Conservation (phyloP, 2,797 vertebrate genomes). For the Coranthus polyacanthus region DNA sequence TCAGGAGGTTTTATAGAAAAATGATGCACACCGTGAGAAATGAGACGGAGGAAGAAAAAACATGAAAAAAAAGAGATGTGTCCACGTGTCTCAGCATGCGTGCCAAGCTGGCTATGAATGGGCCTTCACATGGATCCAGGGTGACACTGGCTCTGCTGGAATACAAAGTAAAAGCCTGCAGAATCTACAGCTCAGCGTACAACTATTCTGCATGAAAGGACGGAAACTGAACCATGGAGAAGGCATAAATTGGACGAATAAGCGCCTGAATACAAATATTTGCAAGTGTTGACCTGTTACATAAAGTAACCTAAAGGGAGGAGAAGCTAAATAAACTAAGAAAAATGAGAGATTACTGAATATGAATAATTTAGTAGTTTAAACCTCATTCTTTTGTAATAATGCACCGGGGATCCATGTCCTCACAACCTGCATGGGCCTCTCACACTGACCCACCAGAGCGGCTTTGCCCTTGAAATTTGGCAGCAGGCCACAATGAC, state of each 20-base stretch:
- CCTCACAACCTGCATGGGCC: not conserved
- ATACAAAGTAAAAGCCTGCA: slow-evolving; percentile 33
- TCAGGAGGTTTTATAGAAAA: not conserved
- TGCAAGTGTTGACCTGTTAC: too few relatives aligned
- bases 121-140: slow-evolving; percentile 41
- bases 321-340: not conserved
- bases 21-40: not conserved
- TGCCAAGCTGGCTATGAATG: slow-evolving; percentile 48
- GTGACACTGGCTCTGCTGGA: slow-evolving; percentile 36
- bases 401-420: not conserved
- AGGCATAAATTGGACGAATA: not conserved
- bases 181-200: not conserved
- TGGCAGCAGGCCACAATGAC: slow-evolving; percentile 30
- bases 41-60: not conserved
- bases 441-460: not conserved
- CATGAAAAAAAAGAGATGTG: not conserved
- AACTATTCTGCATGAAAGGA: not conserved
- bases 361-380: not conserved
- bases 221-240: not conserved
- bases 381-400: not conserved
- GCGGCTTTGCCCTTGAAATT: slow-evolving; percentile 51
- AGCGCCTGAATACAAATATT: not conserved
- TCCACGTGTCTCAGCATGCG: slow-evolving; percentile 19
- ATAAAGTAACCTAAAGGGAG: too few relatives aligned
- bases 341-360: not conserved